Evolutionary conservation across 2,797 vertebrate species (phyloP).

Genomic region (Lutjanus campechanus): DNA sequence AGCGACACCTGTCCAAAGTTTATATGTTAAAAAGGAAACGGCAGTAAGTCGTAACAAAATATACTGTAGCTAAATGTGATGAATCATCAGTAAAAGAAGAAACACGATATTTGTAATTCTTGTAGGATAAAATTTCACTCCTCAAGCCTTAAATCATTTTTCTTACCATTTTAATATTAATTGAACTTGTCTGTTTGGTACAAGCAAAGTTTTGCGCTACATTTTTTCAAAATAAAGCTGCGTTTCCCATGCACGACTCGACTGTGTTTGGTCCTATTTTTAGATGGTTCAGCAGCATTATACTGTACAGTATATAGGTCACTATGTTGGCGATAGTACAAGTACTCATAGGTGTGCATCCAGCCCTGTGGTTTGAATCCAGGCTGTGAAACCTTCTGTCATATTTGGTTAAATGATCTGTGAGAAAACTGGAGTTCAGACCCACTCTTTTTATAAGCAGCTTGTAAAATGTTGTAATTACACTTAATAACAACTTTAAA

Average conservation of each 20-base stretch:
- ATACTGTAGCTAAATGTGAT: no score
- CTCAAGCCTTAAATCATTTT: neutral
- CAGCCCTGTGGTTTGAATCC: neutral
- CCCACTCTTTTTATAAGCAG: neutral
- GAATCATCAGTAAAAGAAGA: no score
- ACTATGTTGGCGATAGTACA: neutral
- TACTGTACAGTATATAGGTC: conserved; percentile 1
- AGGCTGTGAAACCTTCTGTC: neutral
- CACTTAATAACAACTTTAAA: neutral
- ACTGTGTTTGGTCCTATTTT: neutral
- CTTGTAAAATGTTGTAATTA: neutral
- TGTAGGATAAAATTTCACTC: no score
- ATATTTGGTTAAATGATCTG: conserved; percentile 6
- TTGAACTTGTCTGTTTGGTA: neutral
- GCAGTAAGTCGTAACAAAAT: no score
- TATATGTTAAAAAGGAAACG: no score
- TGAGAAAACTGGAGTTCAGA: neutral
- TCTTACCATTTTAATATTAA: neutral
- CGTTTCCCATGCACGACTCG: neutral
- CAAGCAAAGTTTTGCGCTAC: neutral
- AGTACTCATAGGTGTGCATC: neutral
- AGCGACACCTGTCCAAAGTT: no score
- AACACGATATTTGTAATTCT: no score
- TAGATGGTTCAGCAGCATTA: neutral
- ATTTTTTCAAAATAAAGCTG: neutral